These are phyloP conservation scores for Ischnura elegans DNA, from an alignment of 2,888 invertebrate genomes.

Conservation along the genomic window DNA sequence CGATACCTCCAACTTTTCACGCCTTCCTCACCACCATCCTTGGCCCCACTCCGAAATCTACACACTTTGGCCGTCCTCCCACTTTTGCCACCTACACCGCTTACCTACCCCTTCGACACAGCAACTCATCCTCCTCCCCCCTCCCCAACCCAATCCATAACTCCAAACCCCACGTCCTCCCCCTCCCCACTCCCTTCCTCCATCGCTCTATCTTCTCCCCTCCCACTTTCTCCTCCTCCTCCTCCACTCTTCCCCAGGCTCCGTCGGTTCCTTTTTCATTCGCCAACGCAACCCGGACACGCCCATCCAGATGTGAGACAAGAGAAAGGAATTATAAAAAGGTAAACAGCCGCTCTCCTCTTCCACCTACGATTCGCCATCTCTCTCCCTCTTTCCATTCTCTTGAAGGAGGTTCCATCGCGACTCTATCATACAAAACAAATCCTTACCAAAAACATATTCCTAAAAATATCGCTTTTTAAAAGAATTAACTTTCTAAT, in stretches of 20 bases:
- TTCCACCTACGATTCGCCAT: not conserved
- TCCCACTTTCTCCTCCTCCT: not conserved
- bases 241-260: not conserved
- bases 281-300: constrained; percentile 49
- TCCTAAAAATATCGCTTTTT: no score
- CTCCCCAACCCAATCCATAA: not conserved
- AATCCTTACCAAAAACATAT: no score
- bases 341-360: constrained; percentile 44
- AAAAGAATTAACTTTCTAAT: no score
- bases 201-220: not conserved
- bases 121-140: not conserved
- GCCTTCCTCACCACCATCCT: no score
- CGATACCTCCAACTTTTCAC: no score
- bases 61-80: not conserved
- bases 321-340: constrained; percentile 57
- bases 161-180: not conserved
- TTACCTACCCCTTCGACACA: not conserved
- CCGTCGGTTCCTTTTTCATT: constrained; percentile 46
- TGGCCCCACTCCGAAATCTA: no score
- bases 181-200: not conserved
- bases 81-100: not conserved
- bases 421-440: no score
- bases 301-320: constrained; percentile 55
- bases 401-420: no score
- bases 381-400: not conserved